phyloP scores from a whole-genome alignment of 2,797 vertebrate species.

The Sebastes itinus region DNA sequence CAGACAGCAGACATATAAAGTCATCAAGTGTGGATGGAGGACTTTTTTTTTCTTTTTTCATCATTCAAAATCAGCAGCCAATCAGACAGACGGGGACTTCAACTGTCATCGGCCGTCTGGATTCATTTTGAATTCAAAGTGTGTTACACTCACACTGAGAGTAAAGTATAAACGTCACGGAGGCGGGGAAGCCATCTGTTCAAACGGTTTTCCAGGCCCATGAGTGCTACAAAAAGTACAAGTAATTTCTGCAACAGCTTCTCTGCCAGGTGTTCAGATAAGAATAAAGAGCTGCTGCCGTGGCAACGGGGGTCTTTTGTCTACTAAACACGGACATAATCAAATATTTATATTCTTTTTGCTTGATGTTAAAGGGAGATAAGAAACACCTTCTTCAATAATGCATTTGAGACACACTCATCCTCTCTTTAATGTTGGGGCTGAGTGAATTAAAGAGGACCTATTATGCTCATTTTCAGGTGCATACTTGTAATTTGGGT shows the following conservation, averaged over 20 bases:
- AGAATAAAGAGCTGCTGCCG: constrained; percentile 24
- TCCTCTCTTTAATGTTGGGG: not conserved
- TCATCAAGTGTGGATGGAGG: not conserved
- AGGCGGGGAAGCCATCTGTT: constrained; percentile 63
- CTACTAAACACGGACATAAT: not conserved
- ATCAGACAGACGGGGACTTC: constrained; percentile 19
- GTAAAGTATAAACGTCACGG: constrained; percentile 22
- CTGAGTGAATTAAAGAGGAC: not conserved
- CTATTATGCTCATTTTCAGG: too few relatives aligned
- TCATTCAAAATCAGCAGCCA: constrained; percentile 38
- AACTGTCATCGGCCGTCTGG: constrained; percentile 24
- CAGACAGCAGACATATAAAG: not conserved
- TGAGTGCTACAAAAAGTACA: constrained; percentile 19
- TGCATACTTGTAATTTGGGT: too few relatives aligned
- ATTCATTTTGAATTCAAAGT: constrained; percentile 47
- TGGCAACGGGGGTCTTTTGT: constrained; percentile 6
- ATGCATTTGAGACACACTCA: constrained; percentile 1
- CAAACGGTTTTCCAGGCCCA: constrained; percentile 48
- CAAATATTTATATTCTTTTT: not conserved
- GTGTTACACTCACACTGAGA: constrained; percentile 21
- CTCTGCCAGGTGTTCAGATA: constrained; percentile 54
- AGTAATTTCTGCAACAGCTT: constrained; percentile 25
- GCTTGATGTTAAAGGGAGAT: not conserved
- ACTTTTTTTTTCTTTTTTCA: not conserved
- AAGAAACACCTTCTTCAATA: constrained; percentile 2